Conservation (phyloP, 2,888 invertebrate species). For the Mesopsocus fuscifrons region DNA sequence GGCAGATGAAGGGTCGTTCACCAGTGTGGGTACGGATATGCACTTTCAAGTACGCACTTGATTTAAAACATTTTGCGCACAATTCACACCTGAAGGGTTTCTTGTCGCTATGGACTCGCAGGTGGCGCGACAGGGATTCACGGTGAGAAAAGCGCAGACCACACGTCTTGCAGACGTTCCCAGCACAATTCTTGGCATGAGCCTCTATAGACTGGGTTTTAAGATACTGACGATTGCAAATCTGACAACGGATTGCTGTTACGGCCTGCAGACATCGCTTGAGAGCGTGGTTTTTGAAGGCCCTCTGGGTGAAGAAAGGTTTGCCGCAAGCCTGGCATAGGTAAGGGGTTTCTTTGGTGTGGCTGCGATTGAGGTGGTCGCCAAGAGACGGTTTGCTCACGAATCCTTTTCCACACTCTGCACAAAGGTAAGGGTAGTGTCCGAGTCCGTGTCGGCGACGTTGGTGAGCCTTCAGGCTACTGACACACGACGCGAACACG, state of each 20-base stretch:
- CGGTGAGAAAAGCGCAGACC: conserved; percentile 3
- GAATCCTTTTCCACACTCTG: background rate
- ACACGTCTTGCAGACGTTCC: conserved; percentile 6
- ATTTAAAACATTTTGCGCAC: background rate
- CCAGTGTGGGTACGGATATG: conserved; percentile 1
- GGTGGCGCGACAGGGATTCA: background rate
- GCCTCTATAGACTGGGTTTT: background rate
- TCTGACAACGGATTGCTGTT: too few species aligned
- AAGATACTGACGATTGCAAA: background rate
- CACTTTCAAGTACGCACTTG: background rate
- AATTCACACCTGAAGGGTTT: background rate
- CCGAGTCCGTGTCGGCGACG: background rate
- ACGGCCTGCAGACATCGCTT: background rate
- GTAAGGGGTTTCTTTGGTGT: background rate
- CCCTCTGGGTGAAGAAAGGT: background rate
- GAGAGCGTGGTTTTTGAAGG: background rate
- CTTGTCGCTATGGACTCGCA: background rate
- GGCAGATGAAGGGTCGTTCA: conserved; percentile 1
- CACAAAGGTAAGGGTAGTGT: background rate
- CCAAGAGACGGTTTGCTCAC: background rate
- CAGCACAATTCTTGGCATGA: background rate
- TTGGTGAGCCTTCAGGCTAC: conserved; percentile 1
- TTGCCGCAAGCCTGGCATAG: background rate
- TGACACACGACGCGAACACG: too few species aligned
- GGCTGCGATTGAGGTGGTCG: background rate